phyloP scores from a whole-genome alignment of 2,888 invertebrate species.

The Drosophila tripunctata region DNA sequence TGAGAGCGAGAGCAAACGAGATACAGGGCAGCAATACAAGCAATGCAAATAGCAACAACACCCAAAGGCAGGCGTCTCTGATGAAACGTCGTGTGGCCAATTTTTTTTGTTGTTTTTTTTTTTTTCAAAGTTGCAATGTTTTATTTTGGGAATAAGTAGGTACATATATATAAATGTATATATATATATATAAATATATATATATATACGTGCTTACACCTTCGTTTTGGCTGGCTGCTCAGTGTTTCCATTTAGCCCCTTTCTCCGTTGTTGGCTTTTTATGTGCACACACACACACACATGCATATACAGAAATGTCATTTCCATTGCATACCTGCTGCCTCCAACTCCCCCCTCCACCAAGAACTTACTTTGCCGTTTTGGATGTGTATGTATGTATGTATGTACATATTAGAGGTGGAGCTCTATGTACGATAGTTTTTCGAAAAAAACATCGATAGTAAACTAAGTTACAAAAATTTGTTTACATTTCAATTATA shows the following conservation, averaged over 20 bases:
- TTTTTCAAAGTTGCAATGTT: constrained; percentile 72
- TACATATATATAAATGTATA: constrained; percentile 15
- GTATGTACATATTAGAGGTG: background rate
- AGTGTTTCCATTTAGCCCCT: background rate
- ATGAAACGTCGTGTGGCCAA: constrained; percentile 58
- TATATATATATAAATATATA: background rate
- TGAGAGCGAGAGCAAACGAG: constrained; percentile 7
- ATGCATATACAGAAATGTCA: constrained; percentile 22
- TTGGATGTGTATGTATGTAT: constrained; percentile 1
- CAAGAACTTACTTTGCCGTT: constrained; percentile 1
- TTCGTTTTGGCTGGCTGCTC: constrained; percentile 56
- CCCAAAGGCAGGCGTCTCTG: too few species aligned
- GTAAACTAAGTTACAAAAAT: too few species aligned
- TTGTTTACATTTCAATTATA: too few species aligned
- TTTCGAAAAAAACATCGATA: too few species aligned
- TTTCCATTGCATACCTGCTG: constrained; percentile 34
- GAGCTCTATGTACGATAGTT: too few species aligned
- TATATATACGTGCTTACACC: constrained; percentile 63
- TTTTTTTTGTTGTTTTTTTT: too few species aligned
- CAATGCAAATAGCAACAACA: too few species aligned
- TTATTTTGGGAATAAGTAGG: constrained; percentile 65
- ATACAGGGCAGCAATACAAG: background rate
- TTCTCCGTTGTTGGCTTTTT: background rate
- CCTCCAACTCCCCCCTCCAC: too few species aligned
- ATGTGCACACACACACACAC: background rate